Conservation (phyloP, 2,113 vertebrate genomes). For the Salvelinus alpinus region DNA sequence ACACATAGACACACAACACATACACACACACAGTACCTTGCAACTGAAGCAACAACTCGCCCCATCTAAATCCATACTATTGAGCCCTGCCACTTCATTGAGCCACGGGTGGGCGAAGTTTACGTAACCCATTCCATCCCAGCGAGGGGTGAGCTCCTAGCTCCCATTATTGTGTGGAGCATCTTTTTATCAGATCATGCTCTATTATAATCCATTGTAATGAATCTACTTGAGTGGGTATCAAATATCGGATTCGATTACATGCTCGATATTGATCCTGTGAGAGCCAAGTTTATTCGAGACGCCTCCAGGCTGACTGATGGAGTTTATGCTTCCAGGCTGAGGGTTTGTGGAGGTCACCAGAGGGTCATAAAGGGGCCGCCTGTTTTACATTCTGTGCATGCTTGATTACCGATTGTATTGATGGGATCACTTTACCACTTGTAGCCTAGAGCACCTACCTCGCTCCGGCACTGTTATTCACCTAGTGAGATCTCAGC, state of each 20-base stretch:
- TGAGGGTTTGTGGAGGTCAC: conserved; percentile 46
- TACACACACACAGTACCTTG: background rate
- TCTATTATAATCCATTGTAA: conserved; percentile 17
- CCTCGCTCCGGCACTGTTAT: background rate
- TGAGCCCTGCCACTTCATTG: conserved; percentile 14
- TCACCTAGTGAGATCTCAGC: background rate
- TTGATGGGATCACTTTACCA: conserved; percentile 56
- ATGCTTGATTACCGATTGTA: conserved; percentile 51
- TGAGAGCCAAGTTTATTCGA: conserved; percentile 44
- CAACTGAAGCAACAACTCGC: conserved; percentile 26
- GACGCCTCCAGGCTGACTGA: conserved; percentile 35
- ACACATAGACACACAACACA: conserved; percentile 12
- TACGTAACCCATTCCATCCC: conserved; percentile 30
- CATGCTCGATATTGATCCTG: conserved; percentile 9
- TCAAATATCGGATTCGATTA: conserved; percentile 19
- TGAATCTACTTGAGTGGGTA: conserved; percentile 34
- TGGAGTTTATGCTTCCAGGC: conserved; percentile 46
- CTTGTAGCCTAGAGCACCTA: background rate
- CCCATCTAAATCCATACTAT: conserved; percentile 44
- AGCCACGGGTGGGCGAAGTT: conserved; percentile 33
- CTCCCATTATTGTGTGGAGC: conserved; percentile 51
- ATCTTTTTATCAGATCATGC: conserved; percentile 47
- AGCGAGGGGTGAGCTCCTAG: conserved; percentile 23
- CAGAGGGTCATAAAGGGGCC: conserved; percentile 30
- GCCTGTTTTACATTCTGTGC: conserved; percentile 57